Evolutionary conservation across 2,113 vertebrate species (phyloP).

Genomic region (Ranitomeya imitator): DNA sequence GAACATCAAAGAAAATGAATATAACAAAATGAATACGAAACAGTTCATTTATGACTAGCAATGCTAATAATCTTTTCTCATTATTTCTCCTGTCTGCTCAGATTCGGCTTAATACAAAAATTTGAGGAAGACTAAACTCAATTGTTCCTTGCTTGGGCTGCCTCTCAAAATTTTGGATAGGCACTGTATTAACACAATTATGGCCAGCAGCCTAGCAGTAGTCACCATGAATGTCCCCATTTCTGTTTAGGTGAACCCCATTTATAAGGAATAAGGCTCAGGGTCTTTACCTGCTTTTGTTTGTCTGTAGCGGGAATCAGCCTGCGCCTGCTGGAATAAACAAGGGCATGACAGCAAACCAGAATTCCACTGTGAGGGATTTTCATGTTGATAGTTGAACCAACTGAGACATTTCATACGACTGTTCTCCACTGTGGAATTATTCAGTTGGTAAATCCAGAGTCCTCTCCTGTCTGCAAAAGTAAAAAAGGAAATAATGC

Average conservation of each 20-base stretch:
- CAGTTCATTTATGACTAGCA: too few species aligned
- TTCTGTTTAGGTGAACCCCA: neutral
- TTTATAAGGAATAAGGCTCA: neutral
- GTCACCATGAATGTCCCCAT: neutral
- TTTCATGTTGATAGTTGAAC: slow-evolving; percentile 44
- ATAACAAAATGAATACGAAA: too few species aligned
- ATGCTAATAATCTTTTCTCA: too few species aligned
- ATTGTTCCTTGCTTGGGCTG: too few species aligned
- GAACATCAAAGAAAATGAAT: too few species aligned
- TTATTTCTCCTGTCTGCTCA: too few species aligned
- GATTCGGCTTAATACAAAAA: too few species aligned
- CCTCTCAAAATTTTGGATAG: neutral
- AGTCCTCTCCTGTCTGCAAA: slow-evolving; percentile 66
- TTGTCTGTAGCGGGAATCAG: slow-evolving; percentile 65
- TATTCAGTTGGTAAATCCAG: slow-evolving; percentile 71
- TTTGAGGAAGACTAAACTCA: too few species aligned
- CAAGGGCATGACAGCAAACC: slow-evolving; percentile 71
- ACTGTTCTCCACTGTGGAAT: slow-evolving; percentile 62
- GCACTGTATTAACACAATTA: neutral
- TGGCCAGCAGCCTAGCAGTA: too few species aligned
- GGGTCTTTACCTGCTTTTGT: slow-evolving; percentile 63
- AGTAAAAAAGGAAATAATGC: slow-evolving; percentile 28
- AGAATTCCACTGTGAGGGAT: slow-evolving; percentile 62
- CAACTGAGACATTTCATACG: slow-evolving; percentile 66
- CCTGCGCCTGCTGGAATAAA: slow-evolving; percentile 67